Evolutionary conservation across 1,140 invertebrate species (phyloP).

Genomic region (Amyelois transitella): DNA sequence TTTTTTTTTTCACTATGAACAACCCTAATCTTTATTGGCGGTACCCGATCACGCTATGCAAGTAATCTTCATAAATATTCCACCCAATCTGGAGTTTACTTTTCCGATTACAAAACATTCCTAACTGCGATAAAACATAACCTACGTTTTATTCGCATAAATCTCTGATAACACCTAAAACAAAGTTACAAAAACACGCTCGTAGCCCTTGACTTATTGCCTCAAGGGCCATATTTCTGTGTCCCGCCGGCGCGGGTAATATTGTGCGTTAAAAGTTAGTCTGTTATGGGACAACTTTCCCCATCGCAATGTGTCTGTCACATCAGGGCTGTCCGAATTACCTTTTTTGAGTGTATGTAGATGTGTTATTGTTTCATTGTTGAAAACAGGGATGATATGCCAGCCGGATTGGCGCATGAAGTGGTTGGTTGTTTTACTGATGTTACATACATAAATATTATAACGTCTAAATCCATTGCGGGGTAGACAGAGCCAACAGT

Average conservation of each 20-base stretch:
- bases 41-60: too few species aligned
- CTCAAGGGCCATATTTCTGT: conserved; percentile 18
- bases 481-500: too few species aligned
- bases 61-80: not conserved
- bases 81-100: not conserved
- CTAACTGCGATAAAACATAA: conserved; percentile 27
- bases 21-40: too few species aligned
- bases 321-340: conserved; percentile 1
- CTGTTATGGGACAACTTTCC: conserved; percentile 45
- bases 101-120: not conserved
- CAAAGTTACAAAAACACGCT: conserved; percentile 6
- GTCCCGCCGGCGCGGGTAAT: conserved; percentile 7
- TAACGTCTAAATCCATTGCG: too few species aligned
- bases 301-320: conserved; percentile 35
- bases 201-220: conserved; percentile 6
- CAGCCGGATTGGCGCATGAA: too few species aligned
- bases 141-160: conserved; percentile 29
- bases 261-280: conserved; percentile 22
- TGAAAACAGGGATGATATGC: too few species aligned
- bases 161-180: conserved; percentile 22
- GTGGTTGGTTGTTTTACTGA: too few species aligned
- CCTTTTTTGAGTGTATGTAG: not conserved
- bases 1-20: too few species aligned
- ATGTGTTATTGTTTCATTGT: too few species aligned
- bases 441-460: too few species aligned